Evolutionary conservation across 2,797 vertebrate genomes (phyloP), one percentile per base, ranked within the genome.

Genomic region (Hypotaenidia okinawae): DNA sequence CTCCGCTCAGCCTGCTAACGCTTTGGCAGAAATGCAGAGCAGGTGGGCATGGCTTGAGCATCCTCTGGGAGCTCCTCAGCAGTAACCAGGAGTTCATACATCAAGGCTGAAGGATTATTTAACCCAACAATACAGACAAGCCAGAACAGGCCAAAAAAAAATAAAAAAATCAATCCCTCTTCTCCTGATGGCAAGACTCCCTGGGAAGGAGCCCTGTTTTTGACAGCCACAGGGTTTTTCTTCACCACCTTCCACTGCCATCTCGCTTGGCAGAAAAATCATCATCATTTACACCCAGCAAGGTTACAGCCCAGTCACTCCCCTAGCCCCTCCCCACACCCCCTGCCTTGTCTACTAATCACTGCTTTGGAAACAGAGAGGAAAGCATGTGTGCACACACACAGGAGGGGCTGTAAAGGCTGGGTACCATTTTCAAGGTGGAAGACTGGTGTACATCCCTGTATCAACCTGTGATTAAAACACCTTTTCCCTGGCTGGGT

Each of bases 401-500:
- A 39, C 51, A 79, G 66, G 58, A 80, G 90, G 95, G 86, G 37
- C 90, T 66, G 84, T 55, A 78, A 69, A 77, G 85, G 79, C 86
- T 94, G 68, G 92, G 84, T 87, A 49, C 63, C 87, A 91, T 89
- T 94, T 86, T 89, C 74, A 77, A 89, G 95, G 93, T 88, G 95
- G 94, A 96, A 96, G 96, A 97, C 94, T 87, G 88, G 63, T 89
- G 83, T 67, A 67, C 88, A 84, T 94, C 92, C 95, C 84, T 91
- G 92, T 93, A 94, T 94, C 88, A 63, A 8, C 43, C 74, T 73
- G 27, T 30, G 41, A 89, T 85, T 58, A 87, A 94, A 45, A 92
- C 90, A 74, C 93, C 74, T 89, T 90, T 54, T 72, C 58, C 90
- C 94, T 87, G 76, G 89, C 90, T 95, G 75, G 72, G 47, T 30